Evolutionary conservation across 1,140 invertebrate species (phyloP).

Genomic region (Aricia agestis): DNA sequence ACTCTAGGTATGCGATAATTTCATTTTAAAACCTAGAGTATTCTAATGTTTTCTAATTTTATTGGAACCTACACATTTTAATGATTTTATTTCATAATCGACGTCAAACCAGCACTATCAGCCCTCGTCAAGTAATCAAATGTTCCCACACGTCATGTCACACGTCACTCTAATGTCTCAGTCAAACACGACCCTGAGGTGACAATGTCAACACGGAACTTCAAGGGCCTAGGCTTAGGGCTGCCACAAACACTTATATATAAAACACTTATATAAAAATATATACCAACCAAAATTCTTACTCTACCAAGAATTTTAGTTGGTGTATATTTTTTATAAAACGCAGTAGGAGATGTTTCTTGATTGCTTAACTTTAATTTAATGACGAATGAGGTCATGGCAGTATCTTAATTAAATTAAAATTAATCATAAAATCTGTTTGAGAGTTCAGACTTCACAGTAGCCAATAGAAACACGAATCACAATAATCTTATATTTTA

Average conservation of each 20-base stretch:
- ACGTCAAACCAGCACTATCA: not conserved
- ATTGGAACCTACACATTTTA: not conserved
- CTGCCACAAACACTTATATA: not conserved
- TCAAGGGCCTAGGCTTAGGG: not conserved
- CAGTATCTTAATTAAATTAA: too few relatives aligned
- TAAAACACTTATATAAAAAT: too few relatives aligned
- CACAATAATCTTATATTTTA: not conserved
- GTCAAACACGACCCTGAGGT: conserved; percentile 21
- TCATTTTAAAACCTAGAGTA: too few relatives aligned
- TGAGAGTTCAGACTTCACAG: too few relatives aligned
- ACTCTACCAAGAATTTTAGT: too few relatives aligned
- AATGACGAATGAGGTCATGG: too few relatives aligned
- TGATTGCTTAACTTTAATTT: too few relatives aligned
- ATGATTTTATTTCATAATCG: too few relatives aligned
- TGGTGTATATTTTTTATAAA: too few relatives aligned
- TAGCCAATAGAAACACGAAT: not conserved
- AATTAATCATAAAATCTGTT: too few relatives aligned
- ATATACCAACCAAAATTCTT: too few relatives aligned
- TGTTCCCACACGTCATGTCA: not conserved
- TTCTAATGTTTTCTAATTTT: not conserved
- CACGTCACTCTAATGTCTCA: not conserved
- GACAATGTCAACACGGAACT: conserved; percentile 28
- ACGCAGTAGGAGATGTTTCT: too few relatives aligned
- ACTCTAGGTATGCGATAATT: not conserved
- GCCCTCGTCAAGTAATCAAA: not conserved